A percentile compares a stretch with the other conserved stretches of the same genome.
phyloP scores from a whole-genome alignment of 2,113 vertebrate genomes.

The Prunella fulvescens region DNA sequence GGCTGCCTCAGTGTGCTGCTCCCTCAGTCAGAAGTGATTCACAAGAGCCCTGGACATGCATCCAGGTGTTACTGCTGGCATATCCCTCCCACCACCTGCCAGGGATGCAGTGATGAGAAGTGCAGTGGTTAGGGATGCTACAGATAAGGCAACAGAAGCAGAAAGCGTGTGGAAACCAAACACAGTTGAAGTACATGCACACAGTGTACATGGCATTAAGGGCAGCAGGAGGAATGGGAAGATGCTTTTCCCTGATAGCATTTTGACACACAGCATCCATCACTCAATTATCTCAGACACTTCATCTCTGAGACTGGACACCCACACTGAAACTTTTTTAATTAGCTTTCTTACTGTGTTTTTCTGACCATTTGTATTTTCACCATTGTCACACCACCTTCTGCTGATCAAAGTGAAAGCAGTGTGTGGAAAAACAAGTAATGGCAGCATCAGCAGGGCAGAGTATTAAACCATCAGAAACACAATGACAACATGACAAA shows the following conservation, averaged over 20 bases:
- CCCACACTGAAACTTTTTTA: background rate
- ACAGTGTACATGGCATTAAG: accelerated
- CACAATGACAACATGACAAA: background rate
- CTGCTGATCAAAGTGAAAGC: background rate
- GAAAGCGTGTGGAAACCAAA: background rate
- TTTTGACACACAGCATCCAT: background rate
- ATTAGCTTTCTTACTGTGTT: background rate
- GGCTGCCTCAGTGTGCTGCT: background rate
- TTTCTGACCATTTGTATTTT: background rate
- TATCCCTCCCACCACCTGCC: background rate
- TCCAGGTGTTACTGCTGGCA: background rate
- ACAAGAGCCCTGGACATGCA: background rate
- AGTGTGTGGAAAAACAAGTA: background rate
- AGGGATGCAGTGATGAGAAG: background rate
- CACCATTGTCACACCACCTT: background rate
- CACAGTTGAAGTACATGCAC: background rate
- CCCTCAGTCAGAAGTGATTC: background rate
- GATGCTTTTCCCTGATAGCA: background rate
- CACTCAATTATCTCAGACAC: background rate
- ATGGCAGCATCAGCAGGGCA: background rate
- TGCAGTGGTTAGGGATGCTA: accelerated
- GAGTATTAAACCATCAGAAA: background rate
- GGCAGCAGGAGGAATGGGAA: background rate
- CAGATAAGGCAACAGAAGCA: background rate
- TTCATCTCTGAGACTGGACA: background rate